phyloP scores from a whole-genome alignment of 2,888 invertebrate genomes.

The Meteorus colon region DNA sequence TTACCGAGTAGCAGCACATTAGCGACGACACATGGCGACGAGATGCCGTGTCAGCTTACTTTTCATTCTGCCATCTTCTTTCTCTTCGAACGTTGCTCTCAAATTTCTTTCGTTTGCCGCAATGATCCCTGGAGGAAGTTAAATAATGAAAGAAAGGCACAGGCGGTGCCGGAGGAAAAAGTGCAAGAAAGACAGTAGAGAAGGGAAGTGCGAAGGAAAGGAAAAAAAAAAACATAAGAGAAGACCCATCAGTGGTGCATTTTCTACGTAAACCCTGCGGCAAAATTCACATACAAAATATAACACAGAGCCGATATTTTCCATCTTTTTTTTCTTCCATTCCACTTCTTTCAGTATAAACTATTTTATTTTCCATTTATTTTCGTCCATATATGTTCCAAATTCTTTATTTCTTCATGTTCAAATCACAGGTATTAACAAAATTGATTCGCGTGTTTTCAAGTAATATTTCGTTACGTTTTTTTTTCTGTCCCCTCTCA shows the following conservation, averaged over 20 bases:
- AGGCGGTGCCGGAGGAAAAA: too few relatives aligned
- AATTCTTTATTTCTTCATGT: slow-evolving; percentile 22
- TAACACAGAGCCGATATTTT: slow-evolving; percentile 25
- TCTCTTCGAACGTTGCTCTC: slow-evolving; percentile 16
- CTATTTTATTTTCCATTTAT: background rate
- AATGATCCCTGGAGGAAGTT: slow-evolving; percentile 28
- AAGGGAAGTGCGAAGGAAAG: slow-evolving; percentile 8
- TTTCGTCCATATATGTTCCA: background rate
- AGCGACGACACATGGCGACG: slow-evolving; percentile 42
- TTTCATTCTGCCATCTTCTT: slow-evolving; percentile 21
- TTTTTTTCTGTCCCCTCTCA: background rate
- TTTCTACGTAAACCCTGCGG: background rate
- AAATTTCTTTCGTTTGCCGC: slow-evolving; percentile 38
- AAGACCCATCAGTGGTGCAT: background rate
- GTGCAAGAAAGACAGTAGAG: background rate
- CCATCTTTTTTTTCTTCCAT: background rate
- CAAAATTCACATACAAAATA: slow-evolving; percentile 3
- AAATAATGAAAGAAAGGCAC: slow-evolving; percentile 37
- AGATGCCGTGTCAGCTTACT: slow-evolving; percentile 41
- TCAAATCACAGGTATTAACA: slow-evolving; percentile 9
- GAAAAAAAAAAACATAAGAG: background rate
- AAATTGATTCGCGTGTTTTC: slow-evolving; percentile 2
- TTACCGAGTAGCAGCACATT: slow-evolving; percentile 9
- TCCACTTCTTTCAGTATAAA: background rate
- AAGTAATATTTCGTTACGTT: slow-evolving; percentile 24